Percentiles rank a stretch among this genome's conserved stretches.
Conservation (phyloP, 2,113 vertebrate species). For the Oreotrochilus melanogaster region DNA sequence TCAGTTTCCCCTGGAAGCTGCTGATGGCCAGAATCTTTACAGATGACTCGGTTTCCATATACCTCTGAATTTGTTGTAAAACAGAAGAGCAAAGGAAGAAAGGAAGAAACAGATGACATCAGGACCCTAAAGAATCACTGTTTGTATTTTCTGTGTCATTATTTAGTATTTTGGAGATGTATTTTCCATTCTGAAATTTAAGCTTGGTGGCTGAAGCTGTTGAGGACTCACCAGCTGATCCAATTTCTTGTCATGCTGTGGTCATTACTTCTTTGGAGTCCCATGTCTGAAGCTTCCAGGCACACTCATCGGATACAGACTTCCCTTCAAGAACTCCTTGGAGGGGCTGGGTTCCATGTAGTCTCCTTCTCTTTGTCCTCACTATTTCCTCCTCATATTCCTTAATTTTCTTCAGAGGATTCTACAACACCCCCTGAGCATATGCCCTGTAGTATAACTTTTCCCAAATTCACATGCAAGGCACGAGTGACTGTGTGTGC, state of each 20-base stretch:
- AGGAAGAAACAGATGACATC: background rate
- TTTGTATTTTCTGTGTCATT: background rate
- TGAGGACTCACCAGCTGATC: background rate
- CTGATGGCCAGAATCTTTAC: background rate
- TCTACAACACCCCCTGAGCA: background rate
- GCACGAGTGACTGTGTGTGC: fast-evolving
- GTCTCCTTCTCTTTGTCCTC: background rate
- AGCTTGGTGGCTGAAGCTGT: background rate
- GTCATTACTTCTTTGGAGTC: background rate
- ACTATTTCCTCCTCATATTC: background rate
- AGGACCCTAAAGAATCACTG: background rate
- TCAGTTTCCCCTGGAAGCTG: background rate
- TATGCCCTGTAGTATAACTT: background rate
- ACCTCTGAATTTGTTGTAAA: background rate
- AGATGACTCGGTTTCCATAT: background rate
- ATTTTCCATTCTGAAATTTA: background rate
- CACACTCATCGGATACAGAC: background rate
- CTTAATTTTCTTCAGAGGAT: background rate
- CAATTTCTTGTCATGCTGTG: fast-evolving
- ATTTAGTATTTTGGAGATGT: background rate
- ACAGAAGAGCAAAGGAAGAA: background rate
- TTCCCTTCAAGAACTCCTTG: background rate
- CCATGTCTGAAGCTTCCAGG: background rate
- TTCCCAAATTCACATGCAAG: background rate
- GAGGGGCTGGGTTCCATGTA: background rate